Conservation (phyloP, 2,888 invertebrate species). For the Leucophora obtusa region DNA sequence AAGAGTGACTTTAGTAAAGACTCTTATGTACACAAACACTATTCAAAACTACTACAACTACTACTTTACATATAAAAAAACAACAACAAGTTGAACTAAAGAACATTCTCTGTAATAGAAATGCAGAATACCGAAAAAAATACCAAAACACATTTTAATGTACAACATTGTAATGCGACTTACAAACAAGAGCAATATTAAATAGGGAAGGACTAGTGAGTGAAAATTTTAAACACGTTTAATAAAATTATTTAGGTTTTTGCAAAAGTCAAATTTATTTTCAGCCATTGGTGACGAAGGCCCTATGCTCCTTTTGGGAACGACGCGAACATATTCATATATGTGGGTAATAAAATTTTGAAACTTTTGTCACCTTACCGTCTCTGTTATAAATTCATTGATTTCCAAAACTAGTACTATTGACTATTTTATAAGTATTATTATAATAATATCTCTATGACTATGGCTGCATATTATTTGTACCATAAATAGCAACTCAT, state of each 20-base stretch:
- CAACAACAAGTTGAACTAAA: slow-evolving; percentile 20
- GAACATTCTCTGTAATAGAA: slow-evolving; percentile 18
- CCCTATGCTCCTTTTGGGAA: no score
- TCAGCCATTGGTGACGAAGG: no score
- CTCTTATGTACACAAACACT: neutral
- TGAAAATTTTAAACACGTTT: no score
- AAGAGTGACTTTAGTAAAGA: neutral
- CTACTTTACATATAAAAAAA: neutral
- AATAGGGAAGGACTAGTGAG: no score
- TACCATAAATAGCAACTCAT: slow-evolving; percentile 19
- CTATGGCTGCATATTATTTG: neutral
- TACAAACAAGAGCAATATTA: neutral
- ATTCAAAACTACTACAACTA: neutral
- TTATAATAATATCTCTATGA: neutral
- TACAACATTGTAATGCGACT: neutral
- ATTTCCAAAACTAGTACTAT: neutral
- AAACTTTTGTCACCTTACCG: no score
- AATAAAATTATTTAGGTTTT: no score
- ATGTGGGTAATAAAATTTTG: no score
- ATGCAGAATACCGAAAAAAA: slow-evolving; percentile 11
- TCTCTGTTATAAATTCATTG: no score
- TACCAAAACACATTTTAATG: neutral
- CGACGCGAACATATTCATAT: no score
- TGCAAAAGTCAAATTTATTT: no score
- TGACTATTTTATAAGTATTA: neutral